Conservation (phyloP, 2,113 vertebrate genomes). For the Sinocyclocheilus anshuiensis region DNA sequence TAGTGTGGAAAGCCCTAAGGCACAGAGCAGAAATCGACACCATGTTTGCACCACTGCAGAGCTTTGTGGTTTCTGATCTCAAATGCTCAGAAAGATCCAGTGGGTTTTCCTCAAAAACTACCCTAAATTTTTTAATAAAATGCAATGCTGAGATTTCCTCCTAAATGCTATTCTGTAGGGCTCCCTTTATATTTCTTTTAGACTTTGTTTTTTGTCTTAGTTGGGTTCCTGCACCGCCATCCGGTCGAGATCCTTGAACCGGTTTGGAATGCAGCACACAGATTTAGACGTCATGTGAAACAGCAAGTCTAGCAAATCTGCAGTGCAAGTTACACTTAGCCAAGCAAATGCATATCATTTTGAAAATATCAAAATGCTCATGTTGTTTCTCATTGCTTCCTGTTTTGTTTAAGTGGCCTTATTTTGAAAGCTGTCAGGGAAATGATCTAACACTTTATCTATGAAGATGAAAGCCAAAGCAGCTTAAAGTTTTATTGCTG, state of each 20-base stretch:
- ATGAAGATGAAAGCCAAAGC: neutral
- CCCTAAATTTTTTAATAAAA: neutral
- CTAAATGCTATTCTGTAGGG: neutral
- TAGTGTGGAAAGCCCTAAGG: neutral
- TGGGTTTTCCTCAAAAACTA: neutral
- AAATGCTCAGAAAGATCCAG: neutral
- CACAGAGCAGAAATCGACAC: conserved; percentile 2
- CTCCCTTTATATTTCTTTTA: neutral
- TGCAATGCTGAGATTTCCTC: neutral
- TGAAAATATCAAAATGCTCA: neutral
- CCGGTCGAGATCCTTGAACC: neutral
- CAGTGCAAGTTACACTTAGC: neutral
- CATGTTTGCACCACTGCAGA: neutral
- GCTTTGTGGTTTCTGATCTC: conserved; percentile 5
- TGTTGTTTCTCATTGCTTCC: neutral
- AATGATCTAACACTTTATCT: neutral
- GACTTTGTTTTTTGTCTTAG: conserved; percentile 4
- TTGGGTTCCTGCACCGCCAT: neutral
- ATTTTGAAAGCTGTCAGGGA: neutral
- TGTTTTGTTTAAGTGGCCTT: neutral
- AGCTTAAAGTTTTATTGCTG: neutral
- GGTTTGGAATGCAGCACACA: conserved; percentile 16
- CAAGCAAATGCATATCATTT: neutral
- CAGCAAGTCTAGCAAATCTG: conserved; percentile 29
- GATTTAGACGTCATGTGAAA: conserved; percentile 28